Base-by-base conservation (phyloP, 2,113 vertebrate genomes). In the Coregonus clupeaformis region DNA sequence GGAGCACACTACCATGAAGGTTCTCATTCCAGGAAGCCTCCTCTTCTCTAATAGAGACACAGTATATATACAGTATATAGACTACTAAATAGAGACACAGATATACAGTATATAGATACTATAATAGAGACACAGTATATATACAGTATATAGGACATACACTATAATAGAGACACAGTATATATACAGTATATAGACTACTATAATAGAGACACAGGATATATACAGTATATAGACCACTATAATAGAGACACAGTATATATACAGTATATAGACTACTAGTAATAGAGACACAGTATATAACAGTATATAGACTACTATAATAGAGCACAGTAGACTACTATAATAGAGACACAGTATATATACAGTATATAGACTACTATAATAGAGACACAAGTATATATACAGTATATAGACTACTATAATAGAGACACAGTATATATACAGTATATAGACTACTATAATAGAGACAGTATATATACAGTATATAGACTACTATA, bases 261-360 rank as follows among this genome's bases (percentile, higher is more conserved):
- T 11, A 89, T 27, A 27, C 27, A 27, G 27, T 27, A 27, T 27
- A 27, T 27, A 27, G 90, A 0, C 92, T 98, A n/a, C 96, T 93
- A 94, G n/a, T 88, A 98, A 95, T 92, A 94, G 95, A 16, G 95
- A 95, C 0, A 98, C 96, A 77, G 93, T 92, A 0, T 97, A 98
- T 11, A 89, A 27, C 27, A 27, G 27, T 27, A 27, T 27, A 27
- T 27, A 27, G 30, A 30, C 32, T 36, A 98, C 84, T 93, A 94
- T 88, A 98, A 95, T 92, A 94, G 95, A 16, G 95, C n/a, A n/a
- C n/a, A n/a, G n/a, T n/a, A n/a, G 90, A 0, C 92, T 98, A n/a
- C 96, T 93, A 97, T 98, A 91, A 88, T 1, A 32, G 6, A 32
- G 30, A 30, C 30, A 30, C 30, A 30, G 30, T 30, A 30, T 30